Percentiles rank a stretch among this genome's conserved stretches.
These are phyloP conservation scores for Clarias pachynema DNA, from an alignment of 2,797 vertebrate genomes.

Conservation along the genomic window DNA sequence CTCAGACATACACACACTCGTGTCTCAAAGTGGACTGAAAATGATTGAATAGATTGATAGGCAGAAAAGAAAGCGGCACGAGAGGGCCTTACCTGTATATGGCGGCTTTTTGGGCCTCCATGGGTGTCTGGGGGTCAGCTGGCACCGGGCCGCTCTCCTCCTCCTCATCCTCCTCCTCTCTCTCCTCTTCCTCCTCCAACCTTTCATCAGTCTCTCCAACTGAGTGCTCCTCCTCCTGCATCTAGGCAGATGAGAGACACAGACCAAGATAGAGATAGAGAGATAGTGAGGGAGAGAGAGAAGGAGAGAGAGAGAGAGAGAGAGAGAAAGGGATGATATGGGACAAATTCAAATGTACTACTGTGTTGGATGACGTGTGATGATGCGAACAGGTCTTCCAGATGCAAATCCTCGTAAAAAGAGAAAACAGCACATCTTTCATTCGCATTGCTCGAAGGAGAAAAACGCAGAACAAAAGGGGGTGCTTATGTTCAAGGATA, in stretches of 20 bases:
- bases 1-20: conserved; percentile 20
- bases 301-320: conserved; percentile 47
- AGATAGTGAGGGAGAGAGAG: conserved; percentile 51
- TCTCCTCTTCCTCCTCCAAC: conserved; percentile 74
- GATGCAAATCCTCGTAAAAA: conserved; percentile 22
- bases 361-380: conserved; percentile 34
- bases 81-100: conserved; percentile 81
- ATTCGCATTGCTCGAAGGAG: conserved; percentile 15
- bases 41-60: not conserved
- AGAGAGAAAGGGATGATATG: conserved; percentile 11
- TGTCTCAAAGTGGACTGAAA: not conserved
- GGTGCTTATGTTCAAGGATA: conserved; percentile 12
- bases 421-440: conserved; percentile 45
- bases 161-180: conserved; percentile 71
- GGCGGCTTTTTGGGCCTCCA: conserved; percentile 85
- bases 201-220: conserved; percentile 79
- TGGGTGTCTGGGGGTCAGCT: conserved; percentile 80
- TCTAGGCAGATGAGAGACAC: conserved; percentile 61
- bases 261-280: not conserved
- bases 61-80: not conserved
- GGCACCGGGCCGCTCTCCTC: conserved; percentile 71
- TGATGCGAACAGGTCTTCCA: conserved; percentile 29
- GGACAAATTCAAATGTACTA: conserved; percentile 31
- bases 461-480: conserved; percentile 1
- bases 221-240: conserved; percentile 80